Evolutionary conservation across 1,140 invertebrate genomes (phyloP).

Genomic region (Tenebrio molitor): DNA sequence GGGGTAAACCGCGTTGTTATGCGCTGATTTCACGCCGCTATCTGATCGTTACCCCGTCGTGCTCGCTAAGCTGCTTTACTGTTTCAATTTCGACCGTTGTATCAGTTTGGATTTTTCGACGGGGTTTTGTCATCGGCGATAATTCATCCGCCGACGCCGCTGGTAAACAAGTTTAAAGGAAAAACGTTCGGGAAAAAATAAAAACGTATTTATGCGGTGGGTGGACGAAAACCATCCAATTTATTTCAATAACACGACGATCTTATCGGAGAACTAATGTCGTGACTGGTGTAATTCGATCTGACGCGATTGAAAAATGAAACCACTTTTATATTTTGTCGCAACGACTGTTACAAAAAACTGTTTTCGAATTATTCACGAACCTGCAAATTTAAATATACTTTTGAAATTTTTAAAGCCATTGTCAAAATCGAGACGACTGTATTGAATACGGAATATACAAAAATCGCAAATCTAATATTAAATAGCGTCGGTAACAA

Average conservation of each 20-base stretch:
- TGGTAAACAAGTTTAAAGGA: constrained; percentile 21
- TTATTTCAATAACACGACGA: constrained; percentile 4
- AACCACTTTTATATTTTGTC: too few species aligned
- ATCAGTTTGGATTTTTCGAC: constrained; percentile 29
- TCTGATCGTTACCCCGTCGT: constrained; percentile 62
- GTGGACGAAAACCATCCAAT: background rate
- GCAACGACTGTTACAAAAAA: too few species aligned
- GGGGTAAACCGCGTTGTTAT: constrained; percentile 66
- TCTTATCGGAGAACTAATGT: background rate
- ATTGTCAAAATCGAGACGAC: too few species aligned
- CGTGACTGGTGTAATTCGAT: background rate
- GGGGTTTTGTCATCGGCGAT: constrained; percentile 29
- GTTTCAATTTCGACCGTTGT: constrained; percentile 59
- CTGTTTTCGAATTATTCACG: too few species aligned
- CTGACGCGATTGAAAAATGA: background rate
- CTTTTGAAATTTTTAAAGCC: too few species aligned
- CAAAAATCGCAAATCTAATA: too few species aligned
- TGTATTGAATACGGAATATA: too few species aligned
- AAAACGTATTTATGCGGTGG: constrained; percentile 8
- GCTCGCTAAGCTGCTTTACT: constrained; percentile 59
- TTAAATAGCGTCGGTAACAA: too few species aligned
- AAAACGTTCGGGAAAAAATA: background rate
- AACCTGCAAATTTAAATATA: too few species aligned
- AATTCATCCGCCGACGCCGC: constrained; percentile 22
- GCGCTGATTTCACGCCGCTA: constrained; percentile 65